These are phyloP conservation scores for Melanotaenia nigrans DNA, from an alignment of 2,797 vertebrate genomes.

Conservation along the genomic window DNA sequence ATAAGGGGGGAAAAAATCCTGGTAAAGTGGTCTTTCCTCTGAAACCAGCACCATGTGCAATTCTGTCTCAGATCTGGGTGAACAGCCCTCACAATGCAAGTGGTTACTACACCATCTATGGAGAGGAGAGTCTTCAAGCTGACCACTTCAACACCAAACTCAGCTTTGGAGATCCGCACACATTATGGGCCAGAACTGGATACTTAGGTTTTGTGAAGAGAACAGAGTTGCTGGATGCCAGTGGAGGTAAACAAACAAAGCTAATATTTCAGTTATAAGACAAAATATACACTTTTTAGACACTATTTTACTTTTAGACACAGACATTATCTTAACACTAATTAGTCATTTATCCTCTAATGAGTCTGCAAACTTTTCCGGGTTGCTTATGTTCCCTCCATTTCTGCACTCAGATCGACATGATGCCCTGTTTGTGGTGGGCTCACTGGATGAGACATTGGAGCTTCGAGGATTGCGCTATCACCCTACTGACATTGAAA, in stretches of 20 bases:
- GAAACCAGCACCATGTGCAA: slow-evolving; percentile 4
- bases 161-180: slow-evolving; percentile 96
- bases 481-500: slow-evolving; percentile 97
- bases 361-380: neutral
- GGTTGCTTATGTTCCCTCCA: slow-evolving; percentile 5
- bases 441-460: slow-evolving; percentile 94
- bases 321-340: no score
- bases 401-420: slow-evolving; percentile 88
- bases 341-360: neutral
- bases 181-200: slow-evolving; percentile 95
- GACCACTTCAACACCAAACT: slow-evolving; percentile 98
- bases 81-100: slow-evolving; percentile 96
- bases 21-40: neutral
- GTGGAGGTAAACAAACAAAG: slow-evolving; percentile 85
- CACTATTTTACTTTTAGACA: no score
- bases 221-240: slow-evolving; percentile 94
- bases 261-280: neutral
- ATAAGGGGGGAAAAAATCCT: neutral
- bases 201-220: slow-evolving; percentile 97
- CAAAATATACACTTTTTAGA: neutral
- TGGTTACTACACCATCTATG: slow-evolving; percentile 97
- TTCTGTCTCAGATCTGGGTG: slow-evolving; percentile 90
- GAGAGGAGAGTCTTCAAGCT: slow-evolving; percentile 94
- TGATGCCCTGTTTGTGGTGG: slow-evolving; percentile 97
- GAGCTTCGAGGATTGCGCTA: slow-evolving; percentile 95